Evolutionary conservation across 2,113 vertebrate genomes (phyloP).

Genomic region (Ophiodon elongatus): DNA sequence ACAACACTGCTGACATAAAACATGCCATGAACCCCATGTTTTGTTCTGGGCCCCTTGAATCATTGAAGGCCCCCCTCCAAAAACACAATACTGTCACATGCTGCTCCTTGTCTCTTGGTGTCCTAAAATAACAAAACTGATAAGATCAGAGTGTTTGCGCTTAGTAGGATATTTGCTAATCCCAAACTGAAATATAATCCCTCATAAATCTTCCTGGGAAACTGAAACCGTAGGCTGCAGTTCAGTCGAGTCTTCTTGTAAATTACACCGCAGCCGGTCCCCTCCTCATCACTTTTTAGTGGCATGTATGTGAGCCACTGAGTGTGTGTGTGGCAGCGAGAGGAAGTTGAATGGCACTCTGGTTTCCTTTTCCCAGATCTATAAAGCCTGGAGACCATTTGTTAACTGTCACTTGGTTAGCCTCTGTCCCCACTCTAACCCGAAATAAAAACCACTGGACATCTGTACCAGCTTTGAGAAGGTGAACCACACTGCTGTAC

Average conservation of each 20-base stretch:
- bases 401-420: slow-evolving; percentile 69
- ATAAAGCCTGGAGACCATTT: slow-evolving; percentile 69
- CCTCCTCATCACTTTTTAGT: slow-evolving; percentile 57
- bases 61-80: background rate
- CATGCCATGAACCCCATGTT: background rate
- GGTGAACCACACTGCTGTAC: slow-evolving; percentile 48
- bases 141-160: background rate
- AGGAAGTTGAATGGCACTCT: slow-evolving; percentile 66
- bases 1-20: no score
- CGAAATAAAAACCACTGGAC: slow-evolving; percentile 66
- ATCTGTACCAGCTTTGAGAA: slow-evolving; percentile 63
- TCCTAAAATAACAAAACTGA: slow-evolving; percentile 16
- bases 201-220: slow-evolving; percentile 45
- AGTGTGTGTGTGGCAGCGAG: slow-evolving; percentile 29
- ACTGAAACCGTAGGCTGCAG: slow-evolving; percentile 40
- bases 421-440: slow-evolving; percentile 69
- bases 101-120: background rate
- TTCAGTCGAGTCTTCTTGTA: slow-evolving; percentile 49
- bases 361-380: slow-evolving; percentile 63
- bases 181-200: slow-evolving; percentile 27
- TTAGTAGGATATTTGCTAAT: background rate
- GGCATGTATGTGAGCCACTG: slow-evolving; percentile 16
- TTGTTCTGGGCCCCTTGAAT: slow-evolving; percentile 1
- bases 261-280: slow-evolving; percentile 41
- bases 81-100: background rate